phyloP scores from a whole-genome alignment of 1,140 invertebrate species.

The Frieseomelitta varia region DNA sequence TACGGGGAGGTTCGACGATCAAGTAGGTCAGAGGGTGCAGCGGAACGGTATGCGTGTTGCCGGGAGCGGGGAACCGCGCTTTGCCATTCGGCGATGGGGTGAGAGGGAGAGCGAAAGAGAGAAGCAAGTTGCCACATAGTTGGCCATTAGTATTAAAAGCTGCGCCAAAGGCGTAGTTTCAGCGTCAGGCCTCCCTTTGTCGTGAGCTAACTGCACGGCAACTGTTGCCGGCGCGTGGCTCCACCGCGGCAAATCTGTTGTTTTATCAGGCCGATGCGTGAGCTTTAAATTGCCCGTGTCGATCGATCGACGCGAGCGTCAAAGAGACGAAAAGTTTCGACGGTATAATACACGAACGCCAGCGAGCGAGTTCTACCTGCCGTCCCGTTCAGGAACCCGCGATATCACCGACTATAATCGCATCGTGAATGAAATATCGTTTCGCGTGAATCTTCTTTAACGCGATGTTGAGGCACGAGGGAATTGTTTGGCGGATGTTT shows the following conservation, averaged over 20 bases:
- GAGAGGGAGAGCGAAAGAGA: too few relatives aligned
- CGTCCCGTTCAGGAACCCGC: neutral
- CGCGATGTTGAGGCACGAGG: too few relatives aligned
- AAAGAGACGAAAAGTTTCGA: conserved; percentile 19
- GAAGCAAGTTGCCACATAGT: conserved; percentile 67
- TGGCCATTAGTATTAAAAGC: conserved; percentile 70
- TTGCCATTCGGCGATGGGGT: conserved; percentile 47
- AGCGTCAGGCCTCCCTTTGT: conserved; percentile 23
- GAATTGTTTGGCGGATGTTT: neutral
- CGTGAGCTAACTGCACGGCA: conserved; percentile 20
- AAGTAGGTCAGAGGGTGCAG: conserved; percentile 53
- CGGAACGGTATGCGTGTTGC: conserved; percentile 44
- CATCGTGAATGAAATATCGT: neutral
- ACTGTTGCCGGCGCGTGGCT: neutral
- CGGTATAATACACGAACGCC: neutral
- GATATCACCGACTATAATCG: neutral
- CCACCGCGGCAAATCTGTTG: conserved; percentile 15
- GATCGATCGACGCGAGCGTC: conserved; percentile 8
- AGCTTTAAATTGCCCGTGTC: conserved; percentile 35
- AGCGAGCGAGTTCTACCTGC: neutral
- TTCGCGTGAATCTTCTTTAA: neutral
- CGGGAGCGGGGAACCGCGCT: conserved; percentile 47
- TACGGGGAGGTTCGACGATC: conserved; percentile 63
- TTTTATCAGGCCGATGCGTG: conserved; percentile 31
- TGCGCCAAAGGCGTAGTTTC: conserved; percentile 43